A percentile compares a stretch with the other conserved stretches of the same genome.
These are phyloP conservation scores for Hassar affinis DNA, from an alignment of 2,113 vertebrate species.

Conservation along the genomic window DNA sequence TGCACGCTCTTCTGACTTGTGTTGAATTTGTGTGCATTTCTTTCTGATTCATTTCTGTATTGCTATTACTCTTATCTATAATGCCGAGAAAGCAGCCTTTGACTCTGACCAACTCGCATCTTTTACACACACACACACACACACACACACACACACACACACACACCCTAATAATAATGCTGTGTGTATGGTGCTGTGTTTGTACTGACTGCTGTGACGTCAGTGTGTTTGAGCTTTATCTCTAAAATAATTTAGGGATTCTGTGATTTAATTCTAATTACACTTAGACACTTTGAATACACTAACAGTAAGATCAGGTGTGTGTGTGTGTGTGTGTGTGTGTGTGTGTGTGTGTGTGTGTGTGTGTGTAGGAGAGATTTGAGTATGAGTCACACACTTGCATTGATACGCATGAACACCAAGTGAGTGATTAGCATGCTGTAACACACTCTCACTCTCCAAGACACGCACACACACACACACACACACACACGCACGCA, in stretches of 20 bases:
- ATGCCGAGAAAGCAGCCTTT: too few relatives aligned
- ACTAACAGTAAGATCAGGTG: not conserved
- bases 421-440: not conserved
- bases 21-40: too few relatives aligned
- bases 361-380: not conserved
- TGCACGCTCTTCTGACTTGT: too few relatives aligned
- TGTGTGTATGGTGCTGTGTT: too few relatives aligned
- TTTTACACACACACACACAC: too few relatives aligned
- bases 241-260: not conserved
- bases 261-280: not conserved
- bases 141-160: conserved; percentile 3
- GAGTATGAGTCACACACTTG: conserved; percentile 10
- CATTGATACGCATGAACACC: not conserved
- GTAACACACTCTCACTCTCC: not conserved
- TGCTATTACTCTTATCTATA: too few relatives aligned
- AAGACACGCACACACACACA: not conserved
- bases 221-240: not conserved
- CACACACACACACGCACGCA: not conserved
- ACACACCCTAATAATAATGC: too few relatives aligned
- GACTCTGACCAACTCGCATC: too few relatives aligned
- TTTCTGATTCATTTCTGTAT: too few relatives aligned
- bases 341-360: not conserved
- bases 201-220: not conserved
- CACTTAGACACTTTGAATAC: not conserved
- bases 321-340: conserved; percentile 8